These are phyloP conservation scores for Mylabris sibirica DNA, from an alignment of 2,888 invertebrate species.

Conservation along the genomic window DNA sequence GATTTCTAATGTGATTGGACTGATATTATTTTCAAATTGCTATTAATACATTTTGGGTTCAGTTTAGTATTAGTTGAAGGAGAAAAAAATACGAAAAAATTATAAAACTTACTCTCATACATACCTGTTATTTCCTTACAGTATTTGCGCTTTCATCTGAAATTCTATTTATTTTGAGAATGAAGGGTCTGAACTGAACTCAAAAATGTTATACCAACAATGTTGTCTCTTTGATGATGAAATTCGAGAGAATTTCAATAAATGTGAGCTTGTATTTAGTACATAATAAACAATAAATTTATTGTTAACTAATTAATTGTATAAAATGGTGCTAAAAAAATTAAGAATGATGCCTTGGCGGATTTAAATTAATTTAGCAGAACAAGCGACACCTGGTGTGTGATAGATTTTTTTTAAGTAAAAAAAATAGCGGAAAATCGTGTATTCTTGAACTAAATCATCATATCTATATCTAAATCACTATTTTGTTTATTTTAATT, in stretches of 20 bases:
- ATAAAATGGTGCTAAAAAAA: constrained; percentile 59
- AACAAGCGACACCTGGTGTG: constrained; percentile 47
- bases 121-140: constrained; percentile 16
- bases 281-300: constrained; percentile 50
- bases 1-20: constrained; percentile 35
- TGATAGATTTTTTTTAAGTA: constrained; percentile 19
- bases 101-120: constrained; percentile 30
- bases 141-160: neutral
- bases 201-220: constrained; percentile 40
- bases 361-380: constrained; percentile 40
- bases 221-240: too few species aligned
- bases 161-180: neutral
- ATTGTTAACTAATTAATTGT: constrained; percentile 60
- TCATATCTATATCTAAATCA: neutral
- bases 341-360: constrained; percentile 57
- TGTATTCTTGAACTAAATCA: neutral
- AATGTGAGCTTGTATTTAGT: constrained; percentile 54
- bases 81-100: neutral
- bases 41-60: constrained; percentile 40
- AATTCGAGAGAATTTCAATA: constrained; percentile 40
- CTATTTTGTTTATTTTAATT: neutral
- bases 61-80: constrained; percentile 33
- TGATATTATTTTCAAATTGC: constrained; percentile 29
- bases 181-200: constrained; percentile 38
- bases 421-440: neutral